Conservation (phyloP, 2,113 vertebrate species). For the Daubentonia madagascariensis region DNA sequence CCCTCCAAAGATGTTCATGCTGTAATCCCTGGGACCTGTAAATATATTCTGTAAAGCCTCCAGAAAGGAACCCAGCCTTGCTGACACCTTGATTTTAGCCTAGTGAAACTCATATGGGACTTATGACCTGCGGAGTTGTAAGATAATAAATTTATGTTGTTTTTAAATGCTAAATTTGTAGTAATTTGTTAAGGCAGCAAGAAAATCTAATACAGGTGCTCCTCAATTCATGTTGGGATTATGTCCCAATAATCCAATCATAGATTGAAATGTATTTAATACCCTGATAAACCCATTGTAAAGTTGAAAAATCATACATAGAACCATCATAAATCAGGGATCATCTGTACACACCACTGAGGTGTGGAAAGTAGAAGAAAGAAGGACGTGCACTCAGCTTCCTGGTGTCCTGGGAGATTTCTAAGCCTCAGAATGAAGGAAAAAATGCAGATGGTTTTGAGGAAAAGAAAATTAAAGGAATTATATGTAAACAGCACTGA, state of each 20-base stretch:
- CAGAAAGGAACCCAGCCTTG: not conserved
- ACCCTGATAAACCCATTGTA: not conserved
- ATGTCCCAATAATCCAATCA: not conserved
- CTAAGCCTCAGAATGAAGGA: not conserved
- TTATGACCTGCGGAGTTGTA: not conserved
- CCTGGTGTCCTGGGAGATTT: not conserved
- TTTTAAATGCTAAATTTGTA: not conserved
- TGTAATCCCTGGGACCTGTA: not conserved
- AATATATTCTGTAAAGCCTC: not conserved
- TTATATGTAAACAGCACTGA: not conserved
- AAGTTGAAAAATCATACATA: not conserved
- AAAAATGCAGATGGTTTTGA: not conserved
- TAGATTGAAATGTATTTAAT: not conserved
- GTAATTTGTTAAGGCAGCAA: not conserved
- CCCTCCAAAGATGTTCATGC: not conserved
- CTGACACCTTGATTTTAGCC: not conserved
- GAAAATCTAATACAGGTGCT: not conserved
- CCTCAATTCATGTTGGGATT: not conserved
- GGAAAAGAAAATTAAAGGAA: not conserved
- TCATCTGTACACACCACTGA: not conserved
- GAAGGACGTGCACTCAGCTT: not conserved
- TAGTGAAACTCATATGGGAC: not conserved
- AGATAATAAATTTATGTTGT: not conserved
- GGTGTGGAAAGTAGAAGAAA: not conserved
- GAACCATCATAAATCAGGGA: not conserved